These are phyloP conservation scores for Microctenopoma lineatum DNA, from an alignment of 2,797 vertebrate species.

Conservation along the genomic window DNA sequence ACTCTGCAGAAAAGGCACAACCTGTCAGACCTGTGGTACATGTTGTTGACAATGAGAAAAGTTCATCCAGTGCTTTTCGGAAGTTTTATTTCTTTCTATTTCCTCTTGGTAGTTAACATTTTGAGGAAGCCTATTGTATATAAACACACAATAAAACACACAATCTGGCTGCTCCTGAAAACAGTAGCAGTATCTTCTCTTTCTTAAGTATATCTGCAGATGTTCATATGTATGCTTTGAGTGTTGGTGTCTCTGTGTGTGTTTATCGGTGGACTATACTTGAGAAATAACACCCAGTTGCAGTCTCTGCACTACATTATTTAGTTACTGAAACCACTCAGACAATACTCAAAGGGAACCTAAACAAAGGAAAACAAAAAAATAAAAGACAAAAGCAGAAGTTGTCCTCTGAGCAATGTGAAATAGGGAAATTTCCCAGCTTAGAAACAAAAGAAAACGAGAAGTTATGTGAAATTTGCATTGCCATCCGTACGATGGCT, in stretches of 20 bases:
- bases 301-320: constrained; percentile 49
- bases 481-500: constrained; percentile 49
- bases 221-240: constrained; percentile 17
- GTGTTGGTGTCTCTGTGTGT: constrained; percentile 12
- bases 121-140: constrained; percentile 59
- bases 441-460: constrained; percentile 72
- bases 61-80: background rate
- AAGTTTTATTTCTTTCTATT: constrained; percentile 31
- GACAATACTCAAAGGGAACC: constrained; percentile 44
- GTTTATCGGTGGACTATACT: constrained; percentile 21
- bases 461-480: constrained; percentile 73
- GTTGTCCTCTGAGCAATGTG: constrained; percentile 36
- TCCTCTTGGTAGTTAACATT: constrained; percentile 51
- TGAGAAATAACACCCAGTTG: constrained; percentile 10
- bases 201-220: constrained; percentile 1
- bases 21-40: background rate
- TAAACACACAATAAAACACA: constrained; percentile 5
- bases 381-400: constrained; percentile 73
- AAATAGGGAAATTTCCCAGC: constrained; percentile 67
- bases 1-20: background rate
- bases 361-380: constrained; percentile 50
- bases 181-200: background rate
- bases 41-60: constrained; percentile 18
- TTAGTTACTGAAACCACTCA: constrained; percentile 38
- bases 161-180: constrained; percentile 11